phyloP scores from a whole-genome alignment of 2,797 vertebrate genomes.

The Channa striata region DNA sequence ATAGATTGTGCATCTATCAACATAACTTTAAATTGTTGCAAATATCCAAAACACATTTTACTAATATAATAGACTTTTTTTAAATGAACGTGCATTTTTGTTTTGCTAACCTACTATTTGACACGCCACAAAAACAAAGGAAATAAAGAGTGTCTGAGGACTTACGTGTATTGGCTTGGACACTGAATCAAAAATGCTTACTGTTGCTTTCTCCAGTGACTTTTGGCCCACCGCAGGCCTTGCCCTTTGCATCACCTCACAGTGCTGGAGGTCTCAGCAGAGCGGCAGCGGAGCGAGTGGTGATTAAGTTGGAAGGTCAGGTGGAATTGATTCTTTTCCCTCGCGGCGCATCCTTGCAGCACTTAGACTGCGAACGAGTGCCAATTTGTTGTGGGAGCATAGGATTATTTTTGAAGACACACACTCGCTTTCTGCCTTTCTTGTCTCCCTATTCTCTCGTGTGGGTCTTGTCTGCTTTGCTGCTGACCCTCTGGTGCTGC shows the following conservation, averaged over 20 bases:
- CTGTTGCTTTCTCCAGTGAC: slow-evolving; percentile 47
- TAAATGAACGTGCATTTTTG: too few relatives aligned
- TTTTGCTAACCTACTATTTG: not conserved
- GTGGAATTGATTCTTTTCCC: slow-evolving; percentile 84
- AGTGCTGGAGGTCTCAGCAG: slow-evolving; percentile 66
- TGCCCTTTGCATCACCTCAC: slow-evolving; percentile 51
- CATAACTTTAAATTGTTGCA: not conserved
- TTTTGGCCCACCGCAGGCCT: slow-evolving; percentile 35
- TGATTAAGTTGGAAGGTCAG: slow-evolving; percentile 87
- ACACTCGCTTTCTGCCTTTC: slow-evolving; percentile 18
- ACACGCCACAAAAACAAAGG: not conserved
- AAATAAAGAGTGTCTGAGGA: not conserved
- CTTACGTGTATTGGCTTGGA: not conserved
- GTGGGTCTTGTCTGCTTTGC: slow-evolving; percentile 34
- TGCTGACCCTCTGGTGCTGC: slow-evolving; percentile 24
- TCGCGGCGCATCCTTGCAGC: slow-evolving; percentile 63
- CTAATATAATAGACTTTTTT: not conserved
- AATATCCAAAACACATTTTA: not conserved
- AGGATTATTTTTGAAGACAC: slow-evolving; percentile 71
- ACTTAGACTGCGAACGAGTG: slow-evolving; percentile 64
- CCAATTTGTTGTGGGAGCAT: slow-evolving; percentile 77
- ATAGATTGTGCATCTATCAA: too few relatives aligned
- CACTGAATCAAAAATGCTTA: slow-evolving; percentile 43
- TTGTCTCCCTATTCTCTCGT: slow-evolving; percentile 22
- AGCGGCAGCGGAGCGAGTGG: slow-evolving; percentile 67